Conservation (phyloP, 2,113 vertebrate species). For the Canis aureus region DNA sequence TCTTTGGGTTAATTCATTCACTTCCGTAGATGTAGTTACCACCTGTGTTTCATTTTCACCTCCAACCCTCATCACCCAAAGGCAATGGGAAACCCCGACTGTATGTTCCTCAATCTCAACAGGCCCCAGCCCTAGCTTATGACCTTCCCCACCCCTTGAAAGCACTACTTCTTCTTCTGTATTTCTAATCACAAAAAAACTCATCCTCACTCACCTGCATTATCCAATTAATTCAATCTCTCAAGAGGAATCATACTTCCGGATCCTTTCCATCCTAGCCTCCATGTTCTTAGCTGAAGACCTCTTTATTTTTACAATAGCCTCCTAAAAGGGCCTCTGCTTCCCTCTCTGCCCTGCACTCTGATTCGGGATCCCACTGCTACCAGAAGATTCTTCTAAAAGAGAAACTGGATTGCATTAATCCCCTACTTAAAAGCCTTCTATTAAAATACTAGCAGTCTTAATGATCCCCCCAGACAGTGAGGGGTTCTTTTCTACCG, state of each 20-base stretch:
- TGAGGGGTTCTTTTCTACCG: not conserved
- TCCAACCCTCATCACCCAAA: not conserved
- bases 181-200: not conserved
- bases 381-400: not conserved
- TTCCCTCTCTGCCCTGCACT: not conserved
- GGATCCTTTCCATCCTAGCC: not conserved
- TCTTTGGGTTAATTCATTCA: not conserved
- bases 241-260: not conserved
- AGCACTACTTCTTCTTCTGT: not conserved
- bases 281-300: rapidly evolving
- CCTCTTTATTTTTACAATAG: not conserved
- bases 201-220: not conserved
- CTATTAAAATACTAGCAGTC: not conserved
- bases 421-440: not conserved
- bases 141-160: not conserved
- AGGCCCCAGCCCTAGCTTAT: too few relatives aligned
- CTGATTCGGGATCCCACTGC: not conserved
- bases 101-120: not conserved
- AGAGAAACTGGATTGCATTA: not conserved
- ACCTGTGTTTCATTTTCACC: not conserved
- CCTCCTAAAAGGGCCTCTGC: not conserved
- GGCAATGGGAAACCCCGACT: not conserved
- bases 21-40: not conserved
- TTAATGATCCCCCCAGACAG: not conserved
- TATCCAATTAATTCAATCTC: not conserved